Percentiles rank a stretch among this genome's conserved stretches.
phyloP scores from a whole-genome alignment of 2,797 vertebrate species.

The Glossophaga mutica region DNA sequence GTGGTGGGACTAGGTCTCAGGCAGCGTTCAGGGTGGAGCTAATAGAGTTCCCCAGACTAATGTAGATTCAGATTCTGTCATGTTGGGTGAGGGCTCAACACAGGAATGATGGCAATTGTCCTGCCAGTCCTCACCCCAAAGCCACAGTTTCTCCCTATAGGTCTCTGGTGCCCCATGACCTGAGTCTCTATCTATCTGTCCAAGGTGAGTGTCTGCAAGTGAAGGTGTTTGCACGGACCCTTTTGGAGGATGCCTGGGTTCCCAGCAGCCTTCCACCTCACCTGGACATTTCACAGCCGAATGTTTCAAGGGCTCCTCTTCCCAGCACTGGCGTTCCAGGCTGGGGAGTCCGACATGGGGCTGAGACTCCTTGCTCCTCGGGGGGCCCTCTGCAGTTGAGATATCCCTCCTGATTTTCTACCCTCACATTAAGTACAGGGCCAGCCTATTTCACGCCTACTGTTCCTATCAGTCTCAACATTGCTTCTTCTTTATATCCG shows the following conservation, averaged over 20 bases:
- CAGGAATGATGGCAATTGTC: not conserved
- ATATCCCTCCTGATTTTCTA: not conserved
- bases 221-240: not conserved
- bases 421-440: not conserved
- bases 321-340: not conserved
- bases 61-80: not conserved
- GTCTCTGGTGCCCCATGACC: not conserved
- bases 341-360: not conserved
- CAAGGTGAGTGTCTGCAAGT: not conserved
- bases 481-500: not conserved
- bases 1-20: not conserved
- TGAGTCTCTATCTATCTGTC: not conserved
- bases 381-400: not conserved
- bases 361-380: not conserved
- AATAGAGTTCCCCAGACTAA: not conserved
- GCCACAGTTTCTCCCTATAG: not conserved
- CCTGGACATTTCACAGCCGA: not conserved
- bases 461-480: not conserved
- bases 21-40: not conserved
- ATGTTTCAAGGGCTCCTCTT: not conserved
- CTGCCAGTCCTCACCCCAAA: not conserved
- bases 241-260: not conserved
- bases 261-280: not conserved
- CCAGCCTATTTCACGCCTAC: not conserved
- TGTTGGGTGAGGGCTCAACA: not conserved